Base-by-base conservation (phyloP, 2,888 invertebrate genomes). In the Synergus itoensis region DNA sequence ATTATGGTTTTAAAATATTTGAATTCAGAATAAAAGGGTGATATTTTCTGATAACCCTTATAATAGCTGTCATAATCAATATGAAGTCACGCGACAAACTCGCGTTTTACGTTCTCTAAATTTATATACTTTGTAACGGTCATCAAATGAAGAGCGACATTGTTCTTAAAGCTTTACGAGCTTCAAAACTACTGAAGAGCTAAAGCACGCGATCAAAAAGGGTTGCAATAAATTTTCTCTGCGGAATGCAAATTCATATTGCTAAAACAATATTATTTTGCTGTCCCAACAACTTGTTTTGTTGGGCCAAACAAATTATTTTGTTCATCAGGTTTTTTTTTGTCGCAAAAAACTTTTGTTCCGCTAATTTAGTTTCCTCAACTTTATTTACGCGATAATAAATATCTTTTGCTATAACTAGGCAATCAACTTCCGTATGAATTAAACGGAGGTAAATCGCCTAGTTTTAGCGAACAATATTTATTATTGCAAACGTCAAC, bases 61-160 rank as follows among this genome's bases (percentile, higher is more conserved):
- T 16, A 36, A 40, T 53, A 36, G n/a, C 14, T 48, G 53, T n/a
- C 53, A 73, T 73, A 73, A 53, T 69, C 48, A 48, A 48, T 36
- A 69, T 36, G 16, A 69, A 69, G 69, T 69, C 36, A 69, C 69
- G 69, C 69, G 69, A 69, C 48, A 67, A 67, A 45, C 21, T 67
- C 41, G 28, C 43, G 41, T 45, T 45, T 69, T 69, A 69, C 48
- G 45, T 9, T 45, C 48, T 53, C 48, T 21, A 69, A 28, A 69
- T 48, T 69, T 69, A 48, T 69, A 48, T 69, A 69, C 43, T 12
- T 9, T 69, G 36, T 53, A 36, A 16, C 48, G 45, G 21, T 28
- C 41, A 53, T 69, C 16, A 69, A 69, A 45, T 69, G 16, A n/a
- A 21, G 45, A 69, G 28, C 69, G 28, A 69, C 36, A 53, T 36